Evolutionary conservation across 2,113 vertebrate genomes (phyloP).

Genomic region (Arizona elegans): DNA sequence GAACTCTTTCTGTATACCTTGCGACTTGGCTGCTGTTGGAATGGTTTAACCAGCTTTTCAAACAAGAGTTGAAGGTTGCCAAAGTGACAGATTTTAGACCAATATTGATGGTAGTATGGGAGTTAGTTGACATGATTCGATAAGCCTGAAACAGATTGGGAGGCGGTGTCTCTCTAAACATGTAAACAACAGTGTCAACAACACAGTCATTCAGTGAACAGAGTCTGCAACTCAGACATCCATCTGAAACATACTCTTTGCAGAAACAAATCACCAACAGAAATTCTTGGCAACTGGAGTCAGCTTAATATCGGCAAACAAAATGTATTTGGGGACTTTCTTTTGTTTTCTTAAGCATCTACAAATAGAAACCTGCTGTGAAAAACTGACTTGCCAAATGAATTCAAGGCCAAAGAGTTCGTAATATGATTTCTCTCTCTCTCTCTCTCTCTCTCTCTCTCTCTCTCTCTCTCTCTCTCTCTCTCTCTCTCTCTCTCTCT

Average conservation of each 20-base stretch:
- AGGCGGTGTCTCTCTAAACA: constrained; percentile 61
- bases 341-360: constrained; percentile 44
- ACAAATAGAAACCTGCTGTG: constrained; percentile 35
- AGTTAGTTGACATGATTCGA: constrained; percentile 68
- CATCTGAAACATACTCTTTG: constrained; percentile 33
- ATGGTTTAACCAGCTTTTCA: constrained; percentile 66
- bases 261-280: constrained; percentile 47
- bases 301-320: constrained; percentile 48
- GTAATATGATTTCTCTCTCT: not conserved
- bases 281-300: constrained; percentile 33
- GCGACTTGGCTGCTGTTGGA: constrained; percentile 48
- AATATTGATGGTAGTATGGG: constrained; percentile 60
- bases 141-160: constrained; percentile 74
- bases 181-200: constrained; percentile 71
- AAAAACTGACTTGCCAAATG: constrained; percentile 6
- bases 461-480: not conserved
- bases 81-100: constrained; percentile 75
- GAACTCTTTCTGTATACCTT: constrained; percentile 38
- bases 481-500: not conserved
- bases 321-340: not conserved
- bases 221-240: constrained; percentile 39
- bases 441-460: not conserved
- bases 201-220: constrained; percentile 47
- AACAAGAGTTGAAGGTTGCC: constrained; percentile 69
- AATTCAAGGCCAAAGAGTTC: not conserved